Base-by-base conservation (phyloP, 2,888 invertebrate genomes). In the Eristalis tenax region DNA sequence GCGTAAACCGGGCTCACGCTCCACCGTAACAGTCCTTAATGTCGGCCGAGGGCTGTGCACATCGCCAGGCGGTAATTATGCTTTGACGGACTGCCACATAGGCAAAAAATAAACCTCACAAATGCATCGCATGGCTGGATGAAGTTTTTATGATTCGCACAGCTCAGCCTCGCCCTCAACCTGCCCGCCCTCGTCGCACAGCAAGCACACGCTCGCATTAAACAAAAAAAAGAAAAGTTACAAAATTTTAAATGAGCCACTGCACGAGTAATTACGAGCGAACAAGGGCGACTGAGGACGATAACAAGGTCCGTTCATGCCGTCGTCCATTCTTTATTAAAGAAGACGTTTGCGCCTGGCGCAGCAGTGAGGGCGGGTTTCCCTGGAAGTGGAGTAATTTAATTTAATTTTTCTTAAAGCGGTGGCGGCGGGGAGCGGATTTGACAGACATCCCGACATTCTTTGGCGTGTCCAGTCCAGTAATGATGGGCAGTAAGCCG, bases 51-150 rank as follows among this genome's bases (percentile, higher is more conserved):
- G 26, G 40, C 35, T 18, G 50, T 63, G 64, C 63, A 73, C 57
- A 63, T n/a, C 32, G 64, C 13, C 56, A 56, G 35, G 18, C 64
- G 56, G 38, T 74, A 65, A 74, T 74, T 65, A 74, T 74, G 56
- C 64, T 74, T 65, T 74, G 74, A 56, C 23, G 74, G 56, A 65
- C 18, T 50, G 74, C n/a, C 32, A 15, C 22, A 32, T 28, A 22
- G 26, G 2, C 63, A 73, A 73, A 64, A 32, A 32, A 6, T 38
- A 50, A 50, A 32, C 26, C 35, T 23, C 64, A 65, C 26, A 22
- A 65, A n/a, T 74, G 74, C 74, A 74, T 56, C 56, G 56, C 56
- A 38, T 74, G 65, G 65, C 65, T 74, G 65, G 73, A 73, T 32
- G 50, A 73, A 73, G 73, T 63, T 73, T 73, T 73, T 35, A 10